phyloP scores from a whole-genome alignment of 30 jellyfish, hydroid and myxozoan genomes.

The Pelagia noctiluca region DNA sequence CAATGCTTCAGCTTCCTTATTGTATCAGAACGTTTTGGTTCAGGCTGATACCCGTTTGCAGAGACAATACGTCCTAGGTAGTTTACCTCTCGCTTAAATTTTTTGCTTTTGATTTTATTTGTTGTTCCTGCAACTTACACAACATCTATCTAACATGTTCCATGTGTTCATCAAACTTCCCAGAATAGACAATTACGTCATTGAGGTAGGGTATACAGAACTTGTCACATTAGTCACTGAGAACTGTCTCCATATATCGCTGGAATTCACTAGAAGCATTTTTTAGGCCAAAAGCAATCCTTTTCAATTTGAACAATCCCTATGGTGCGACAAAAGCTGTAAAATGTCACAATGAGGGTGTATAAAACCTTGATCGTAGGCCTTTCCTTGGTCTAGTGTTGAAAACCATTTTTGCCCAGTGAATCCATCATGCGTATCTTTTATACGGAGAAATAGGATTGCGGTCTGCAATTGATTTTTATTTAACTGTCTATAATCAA shows the following conservation, averaged over 20 bases:
- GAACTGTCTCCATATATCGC: slow-evolving; percentile 54
- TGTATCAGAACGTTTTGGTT: slow-evolving; percentile 40
- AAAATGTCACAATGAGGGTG: too few relatives aligned
- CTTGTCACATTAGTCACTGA: slow-evolving; percentile 40
- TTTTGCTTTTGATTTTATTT: slow-evolving; percentile 44
- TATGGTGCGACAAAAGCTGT: too few relatives aligned
- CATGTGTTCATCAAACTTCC: slow-evolving; percentile 35
- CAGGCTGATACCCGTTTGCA: slow-evolving; percentile 34
- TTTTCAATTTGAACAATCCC: too few relatives aligned
- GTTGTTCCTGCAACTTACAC: slow-evolving; percentile 25
- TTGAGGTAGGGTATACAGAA: slow-evolving; percentile 48
- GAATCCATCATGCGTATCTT: slow-evolving; percentile 34
- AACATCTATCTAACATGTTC: slow-evolving; percentile 45
- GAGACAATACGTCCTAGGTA: slow-evolving; percentile 62
- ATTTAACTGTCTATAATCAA: slow-evolving; percentile 47
- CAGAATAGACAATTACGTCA: slow-evolving; percentile 49
- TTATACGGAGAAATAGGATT: slow-evolving; percentile 39
- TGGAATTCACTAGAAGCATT: slow-evolving; percentile 61
- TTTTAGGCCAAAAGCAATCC: too few relatives aligned
- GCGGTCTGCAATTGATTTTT: slow-evolving; percentile 30
- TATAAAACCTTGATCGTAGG: too few relatives aligned
- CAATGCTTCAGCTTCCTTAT: slow-evolving; percentile 3
- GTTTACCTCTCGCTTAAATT: slow-evolving; percentile 56
- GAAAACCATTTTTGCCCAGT: slow-evolving; percentile 52
- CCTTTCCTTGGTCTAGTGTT: too few relatives aligned